Evolutionary conservation across 1,140 invertebrate species (phyloP).

Genomic region (Ostrea denselamellosa): DNA sequence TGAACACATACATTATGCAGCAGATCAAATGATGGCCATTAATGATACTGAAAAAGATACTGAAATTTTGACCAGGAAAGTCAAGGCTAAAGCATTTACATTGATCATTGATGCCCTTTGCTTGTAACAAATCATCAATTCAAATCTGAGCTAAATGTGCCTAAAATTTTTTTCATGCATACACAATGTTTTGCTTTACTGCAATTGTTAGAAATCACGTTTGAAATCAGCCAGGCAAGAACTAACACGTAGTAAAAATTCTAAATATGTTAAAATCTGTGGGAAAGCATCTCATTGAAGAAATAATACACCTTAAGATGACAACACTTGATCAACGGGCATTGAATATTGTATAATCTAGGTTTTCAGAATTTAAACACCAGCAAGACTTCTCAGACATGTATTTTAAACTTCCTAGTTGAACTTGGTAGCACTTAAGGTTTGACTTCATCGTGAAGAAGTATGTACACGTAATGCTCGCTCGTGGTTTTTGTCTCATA

Average conservation of each 20-base stretch:
- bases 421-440: neutral
- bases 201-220: neutral
- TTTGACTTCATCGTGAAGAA: neutral
- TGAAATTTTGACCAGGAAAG: too few species aligned
- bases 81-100: too few species aligned
- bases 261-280: neutral
- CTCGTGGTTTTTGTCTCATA: neutral
- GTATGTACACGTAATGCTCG: too few species aligned
- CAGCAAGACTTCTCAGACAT: neutral
- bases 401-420: neutral
- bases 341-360: neutral
- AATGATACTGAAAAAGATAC: too few species aligned
- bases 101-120: too few species aligned
- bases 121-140: too few species aligned
- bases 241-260: neutral
- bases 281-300: constrained; percentile 14
- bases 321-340: neutral
- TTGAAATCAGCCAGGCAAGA: neutral
- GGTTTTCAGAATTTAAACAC: neutral
- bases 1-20: too few species aligned
- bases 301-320: neutral
- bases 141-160: too few species aligned
- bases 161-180: too few species aligned
- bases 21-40: too few species aligned
- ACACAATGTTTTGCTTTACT: too few species aligned